These are phyloP conservation scores for Cyclopterus lumpus DNA, from an alignment of 2,797 vertebrate genomes.

Conservation along the genomic window DNA sequence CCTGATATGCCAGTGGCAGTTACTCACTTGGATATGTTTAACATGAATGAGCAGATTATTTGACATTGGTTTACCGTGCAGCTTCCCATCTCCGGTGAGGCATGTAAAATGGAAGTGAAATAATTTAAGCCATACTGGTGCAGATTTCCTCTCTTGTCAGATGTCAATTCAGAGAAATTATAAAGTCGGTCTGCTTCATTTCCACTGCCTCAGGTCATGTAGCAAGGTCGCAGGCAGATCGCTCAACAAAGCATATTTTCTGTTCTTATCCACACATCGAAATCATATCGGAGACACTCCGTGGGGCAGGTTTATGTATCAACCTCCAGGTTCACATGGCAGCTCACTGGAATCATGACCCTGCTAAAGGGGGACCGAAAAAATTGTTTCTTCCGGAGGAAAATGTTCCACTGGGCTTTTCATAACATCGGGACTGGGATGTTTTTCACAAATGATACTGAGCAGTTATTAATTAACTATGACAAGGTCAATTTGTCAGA, in stretches of 20 bases:
- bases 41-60: slow-evolving; percentile 53
- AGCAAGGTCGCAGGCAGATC: slow-evolving; percentile 48
- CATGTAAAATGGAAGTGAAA: slow-evolving; percentile 78
- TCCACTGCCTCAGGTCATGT: slow-evolving; percentile 74
- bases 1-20: slow-evolving; percentile 37
- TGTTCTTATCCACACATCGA: slow-evolving; percentile 53
- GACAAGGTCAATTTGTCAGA: slow-evolving; percentile 28
- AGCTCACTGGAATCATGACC: slow-evolving; percentile 40
- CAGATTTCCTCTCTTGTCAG: slow-evolving; percentile 74
- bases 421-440: slow-evolving; percentile 24
- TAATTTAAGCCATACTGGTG: slow-evolving; percentile 70
- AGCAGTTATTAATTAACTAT: slow-evolving; percentile 25
- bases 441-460: slow-evolving; percentile 23
- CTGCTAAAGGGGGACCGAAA: slow-evolving; percentile 26
- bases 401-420: slow-evolving; percentile 19
- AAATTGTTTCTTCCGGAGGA: neutral
- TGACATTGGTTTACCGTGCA: slow-evolving; percentile 68
- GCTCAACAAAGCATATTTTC: slow-evolving; percentile 41
- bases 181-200: slow-evolving; percentile 72
- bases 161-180: slow-evolving; percentile 76
- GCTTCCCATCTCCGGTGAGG: slow-evolving; percentile 64
- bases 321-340: slow-evolving; percentile 30
- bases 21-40: slow-evolving; percentile 53
- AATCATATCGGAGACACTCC: slow-evolving; percentile 69
- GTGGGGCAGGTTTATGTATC: slow-evolving; percentile 51